Evolutionary conservation across 2,797 vertebrate species (phyloP), one percentile per base, ranked within the genome.

Genomic region (Thunnus albacares): DNA sequence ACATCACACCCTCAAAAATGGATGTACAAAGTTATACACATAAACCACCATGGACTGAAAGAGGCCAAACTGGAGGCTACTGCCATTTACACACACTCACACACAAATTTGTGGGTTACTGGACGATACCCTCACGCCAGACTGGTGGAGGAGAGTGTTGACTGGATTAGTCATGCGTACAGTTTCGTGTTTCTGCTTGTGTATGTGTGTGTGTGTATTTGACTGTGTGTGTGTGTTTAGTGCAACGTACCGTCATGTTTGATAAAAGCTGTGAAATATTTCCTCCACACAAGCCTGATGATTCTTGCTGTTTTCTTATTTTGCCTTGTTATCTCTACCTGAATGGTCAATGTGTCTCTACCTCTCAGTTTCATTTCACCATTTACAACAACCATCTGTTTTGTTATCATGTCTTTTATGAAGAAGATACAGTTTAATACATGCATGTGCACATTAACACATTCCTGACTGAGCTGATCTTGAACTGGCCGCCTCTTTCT

Each of bases 161-260:
- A 87, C 75, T 72, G 81, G 85, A 90, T 90, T 91, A 87, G 79
- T 92, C 86, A 89, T 87, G 86, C 80, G 89, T 84, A 60, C 71
- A 84, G 51, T 55, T 74, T 74, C 30, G 67, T 81, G 12, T 58
- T 5, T 56, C 5, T 47, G 9, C 28, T 3, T 73, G 58, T 66
- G 59, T 71, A 51, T 57, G 0, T 57, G 63, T 12, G 17, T 67
- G 69, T 28, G 38, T 59, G 20, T 51, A 20, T 59, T 30, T 26
- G 30, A 35, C 55, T 45, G 22, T 49, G 33, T 11, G 1, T 47
- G 68, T 49, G 22, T 53, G 12, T 57, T 4, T 58, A 38, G 12
- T 17, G 52, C 55, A 28, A 66, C 45, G 8, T 57, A 53, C 28
- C n/a, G 55, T 73, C 53, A 56, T 58, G 35, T 83, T 74, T 71